Percentiles rank a stretch among this genome's conserved stretches.
Conservation (phyloP, 2,888 invertebrate genomes). For the Agrotis exclamationis region DNA sequence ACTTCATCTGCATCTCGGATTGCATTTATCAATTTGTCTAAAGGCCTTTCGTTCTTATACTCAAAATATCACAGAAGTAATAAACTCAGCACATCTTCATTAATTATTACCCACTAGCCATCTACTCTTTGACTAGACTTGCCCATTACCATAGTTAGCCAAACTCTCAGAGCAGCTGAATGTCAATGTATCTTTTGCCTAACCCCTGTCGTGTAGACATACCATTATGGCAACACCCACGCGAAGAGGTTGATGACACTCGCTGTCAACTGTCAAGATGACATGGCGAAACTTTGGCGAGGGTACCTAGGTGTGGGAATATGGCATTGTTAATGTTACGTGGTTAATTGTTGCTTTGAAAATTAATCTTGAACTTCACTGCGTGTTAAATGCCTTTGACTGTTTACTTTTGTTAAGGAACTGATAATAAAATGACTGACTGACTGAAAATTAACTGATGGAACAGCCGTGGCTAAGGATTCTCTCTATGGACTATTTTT, state of each 20-base stretch:
- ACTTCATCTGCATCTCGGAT: not conserved
- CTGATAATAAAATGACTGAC: too few relatives aligned
- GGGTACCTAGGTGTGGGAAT: constrained; percentile 14
- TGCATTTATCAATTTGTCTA: not conserved
- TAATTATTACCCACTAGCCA: constrained; percentile 1
- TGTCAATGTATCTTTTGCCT: constrained; percentile 47
- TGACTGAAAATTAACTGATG: too few relatives aligned
- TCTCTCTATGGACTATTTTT: too few relatives aligned
- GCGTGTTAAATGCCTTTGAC: not conserved
- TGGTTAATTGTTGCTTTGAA: not conserved
- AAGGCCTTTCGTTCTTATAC: not conserved
- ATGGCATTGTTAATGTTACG: not conserved
- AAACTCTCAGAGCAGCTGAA: constrained; percentile 30
- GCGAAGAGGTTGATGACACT: constrained; percentile 63
- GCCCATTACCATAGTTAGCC: constrained; percentile 34
- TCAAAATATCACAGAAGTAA: not conserved
- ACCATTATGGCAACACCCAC: constrained; percentile 62
- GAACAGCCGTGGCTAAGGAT: too few relatives aligned
- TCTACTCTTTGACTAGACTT: not conserved
- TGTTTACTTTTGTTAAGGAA: not conserved
- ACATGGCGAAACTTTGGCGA: constrained; percentile 22
- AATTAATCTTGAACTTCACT: not conserved
- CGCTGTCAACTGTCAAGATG: constrained; percentile 57
- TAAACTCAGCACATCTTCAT: not conserved
- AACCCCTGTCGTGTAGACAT: constrained; percentile 45